Percentiles rank a stretch among this genome's conserved stretches.
Conservation (phyloP, 2,797 vertebrate species). For the Siniperca scherzeri region DNA sequence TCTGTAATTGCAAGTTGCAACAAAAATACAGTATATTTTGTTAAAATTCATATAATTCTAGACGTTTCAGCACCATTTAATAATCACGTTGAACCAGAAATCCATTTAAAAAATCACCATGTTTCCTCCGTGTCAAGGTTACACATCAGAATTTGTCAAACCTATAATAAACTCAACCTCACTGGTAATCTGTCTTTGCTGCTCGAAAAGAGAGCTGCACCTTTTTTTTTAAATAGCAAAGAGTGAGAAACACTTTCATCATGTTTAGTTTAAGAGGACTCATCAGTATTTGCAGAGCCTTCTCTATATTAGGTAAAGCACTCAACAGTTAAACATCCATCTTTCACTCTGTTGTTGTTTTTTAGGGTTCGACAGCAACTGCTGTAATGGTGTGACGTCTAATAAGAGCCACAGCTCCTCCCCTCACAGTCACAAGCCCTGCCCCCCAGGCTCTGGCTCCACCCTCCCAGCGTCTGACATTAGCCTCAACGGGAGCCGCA, state of each 20-base stretch:
- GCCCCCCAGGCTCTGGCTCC: slow-evolving; percentile 87
- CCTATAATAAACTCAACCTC: too few species aligned
- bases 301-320: not conserved
- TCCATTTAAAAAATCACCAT: not conserved
- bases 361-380: slow-evolving; percentile 95
- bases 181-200: not conserved
- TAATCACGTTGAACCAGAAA: not conserved
- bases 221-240: not conserved
- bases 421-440: slow-evolving; percentile 94
- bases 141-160: not conserved
- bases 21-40: not conserved
- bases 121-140: not conserved
- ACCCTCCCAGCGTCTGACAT: slow-evolving; percentile 90
- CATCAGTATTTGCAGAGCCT: not conserved
- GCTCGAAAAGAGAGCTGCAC: not conserved
- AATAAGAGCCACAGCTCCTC: slow-evolving; percentile 92
- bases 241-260: not conserved
- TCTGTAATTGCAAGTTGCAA: not conserved
- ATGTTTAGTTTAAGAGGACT: not conserved
- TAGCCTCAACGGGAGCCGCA: slow-evolving; percentile 93
- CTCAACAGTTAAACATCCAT: not conserved
- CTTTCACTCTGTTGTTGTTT: not conserved
- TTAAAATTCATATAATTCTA: not conserved
- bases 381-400: slow-evolving; percentile 97
- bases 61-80: not conserved